These are phyloP conservation scores for Melanotaenia trifasciata DNA, from an alignment of 2,797 vertebrate species.

Conservation along the genomic window DNA sequence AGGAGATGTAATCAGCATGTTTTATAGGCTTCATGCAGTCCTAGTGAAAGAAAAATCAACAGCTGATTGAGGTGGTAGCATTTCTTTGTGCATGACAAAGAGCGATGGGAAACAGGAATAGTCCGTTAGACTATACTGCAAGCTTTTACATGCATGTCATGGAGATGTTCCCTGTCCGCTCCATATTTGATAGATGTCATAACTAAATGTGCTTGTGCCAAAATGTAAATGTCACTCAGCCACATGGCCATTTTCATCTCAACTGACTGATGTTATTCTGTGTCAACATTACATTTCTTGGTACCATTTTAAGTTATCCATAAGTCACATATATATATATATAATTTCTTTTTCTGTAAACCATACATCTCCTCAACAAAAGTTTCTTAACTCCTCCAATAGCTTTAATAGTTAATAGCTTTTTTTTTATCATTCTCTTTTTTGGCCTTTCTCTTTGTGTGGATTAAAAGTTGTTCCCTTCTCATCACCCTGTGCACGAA, in stretches of 20 bases:
- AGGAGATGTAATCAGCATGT: conserved; percentile 9
- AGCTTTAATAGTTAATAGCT: conserved; percentile 27
- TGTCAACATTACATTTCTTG: background rate
- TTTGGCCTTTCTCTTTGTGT: conserved; percentile 7
- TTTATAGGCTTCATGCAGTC: conserved; percentile 14
- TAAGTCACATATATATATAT: too few relatives aligned
- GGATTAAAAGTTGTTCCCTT: conserved; percentile 30
- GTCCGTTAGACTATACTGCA: background rate
- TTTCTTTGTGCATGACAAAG: conserved; percentile 12
- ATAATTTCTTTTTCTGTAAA: background rate
- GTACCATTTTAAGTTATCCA: conserved; percentile 18
- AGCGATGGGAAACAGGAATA: background rate
- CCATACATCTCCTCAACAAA: background rate
- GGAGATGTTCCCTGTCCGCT: conserved; percentile 2
- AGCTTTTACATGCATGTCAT: conserved; percentile 18
- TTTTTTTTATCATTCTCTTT: conserved; percentile 4
- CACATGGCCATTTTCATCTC: conserved; percentile 24
- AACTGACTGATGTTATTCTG: conserved; percentile 11
- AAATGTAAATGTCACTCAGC: conserved; percentile 24
- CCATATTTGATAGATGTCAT: conserved; percentile 38
- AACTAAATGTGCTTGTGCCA: background rate
- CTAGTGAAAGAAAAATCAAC: conserved; percentile 12
- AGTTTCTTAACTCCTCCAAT: background rate
- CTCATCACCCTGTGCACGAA: conserved; percentile 38
- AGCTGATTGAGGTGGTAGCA: conserved; percentile 8